Percentiles rank a stretch among this genome's conserved stretches.
Conservation (phyloP, 2,797 vertebrate species). For the Heliangelus exortis region DNA sequence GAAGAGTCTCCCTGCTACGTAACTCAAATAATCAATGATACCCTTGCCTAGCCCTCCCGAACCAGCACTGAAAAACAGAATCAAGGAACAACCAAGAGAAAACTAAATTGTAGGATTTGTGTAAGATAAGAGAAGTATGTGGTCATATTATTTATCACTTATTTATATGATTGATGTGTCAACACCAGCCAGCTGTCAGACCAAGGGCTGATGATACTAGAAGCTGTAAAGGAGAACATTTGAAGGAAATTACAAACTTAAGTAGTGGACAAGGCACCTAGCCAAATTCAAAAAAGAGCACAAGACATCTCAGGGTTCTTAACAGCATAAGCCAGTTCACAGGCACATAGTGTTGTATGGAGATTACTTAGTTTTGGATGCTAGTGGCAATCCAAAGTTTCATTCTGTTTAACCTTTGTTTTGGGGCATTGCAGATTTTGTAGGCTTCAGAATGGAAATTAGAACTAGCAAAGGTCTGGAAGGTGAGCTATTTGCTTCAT, state of each 20-base stretch:
- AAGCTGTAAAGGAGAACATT: background rate
- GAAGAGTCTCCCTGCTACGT: background rate
- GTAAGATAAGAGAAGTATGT: background rate
- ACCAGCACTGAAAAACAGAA: background rate
- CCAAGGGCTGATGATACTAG: background rate
- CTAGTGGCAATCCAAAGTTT: background rate
- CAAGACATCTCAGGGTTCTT: background rate
- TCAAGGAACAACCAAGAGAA: background rate
- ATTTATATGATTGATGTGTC: background rate
- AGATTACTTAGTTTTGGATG: background rate
- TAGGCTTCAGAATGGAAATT: background rate
- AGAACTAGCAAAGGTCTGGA: background rate
- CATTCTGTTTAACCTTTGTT: background rate
- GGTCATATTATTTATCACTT: background rate
- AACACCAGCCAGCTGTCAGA: background rate
- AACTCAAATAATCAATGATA: background rate
- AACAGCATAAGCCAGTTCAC: background rate
- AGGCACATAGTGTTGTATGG: no score
- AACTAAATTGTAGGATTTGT: background rate
- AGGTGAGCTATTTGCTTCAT: background rate
- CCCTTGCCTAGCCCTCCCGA: background rate
- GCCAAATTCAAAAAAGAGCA: background rate
- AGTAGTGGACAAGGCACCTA: background rate
- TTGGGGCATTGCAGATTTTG: background rate
- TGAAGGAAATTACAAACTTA: background rate